Base-by-base conservation (phyloP, 2,888 invertebrate genomes). In the Pharmacophagus antenor region DNA sequence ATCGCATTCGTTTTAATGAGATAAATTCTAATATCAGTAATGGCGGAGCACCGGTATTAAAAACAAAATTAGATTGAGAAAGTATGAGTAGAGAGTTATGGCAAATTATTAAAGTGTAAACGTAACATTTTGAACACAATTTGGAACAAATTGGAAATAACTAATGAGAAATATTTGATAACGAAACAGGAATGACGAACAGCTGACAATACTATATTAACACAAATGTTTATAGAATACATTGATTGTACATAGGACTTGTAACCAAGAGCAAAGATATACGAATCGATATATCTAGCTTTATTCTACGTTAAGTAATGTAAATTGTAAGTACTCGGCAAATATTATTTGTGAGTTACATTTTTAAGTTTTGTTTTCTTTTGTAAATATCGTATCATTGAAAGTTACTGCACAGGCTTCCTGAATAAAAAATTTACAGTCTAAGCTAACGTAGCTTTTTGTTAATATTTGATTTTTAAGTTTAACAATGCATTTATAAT, bases 141-240 rank as follows among this genome's bases (percentile, higher is more conserved):
- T 46, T 31, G 31, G 25, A 44, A 53, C 17, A 15, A 47, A 56
- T 37, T 22, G 51, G 21, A 71, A 71, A 60, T 51, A 37, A 18
- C 50, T 22, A 56, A 27, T 47, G 42, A 53, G 52, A 48, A 23
- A 56, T 52, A 56, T 47, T n/a, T 48, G 74, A 73, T 77, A 76
- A 72, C 71, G 69, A 79, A 77, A 82, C 84, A 84, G 82, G 79
- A 85, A 84, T 80, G 84, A 84, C 77, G 85, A 87, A 78, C 87
- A 86, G 84, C 86, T 83, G 89, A 90, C 89, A 90, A 90, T 90
- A 90, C 85, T 88, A 90, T 76, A 79, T 78, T 88, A 82, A 81
- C 81, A 82, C 77, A 84, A 70, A 80, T 76, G 80, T 75, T 84
- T 82, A 85, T 81, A 74, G 65, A 74, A 71, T 67, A 69, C 65